Evolutionary conservation across 2,113 vertebrate genomes (phyloP), one percentile per base, ranked within the genome.

Genomic region (Garra rufa): DNA sequence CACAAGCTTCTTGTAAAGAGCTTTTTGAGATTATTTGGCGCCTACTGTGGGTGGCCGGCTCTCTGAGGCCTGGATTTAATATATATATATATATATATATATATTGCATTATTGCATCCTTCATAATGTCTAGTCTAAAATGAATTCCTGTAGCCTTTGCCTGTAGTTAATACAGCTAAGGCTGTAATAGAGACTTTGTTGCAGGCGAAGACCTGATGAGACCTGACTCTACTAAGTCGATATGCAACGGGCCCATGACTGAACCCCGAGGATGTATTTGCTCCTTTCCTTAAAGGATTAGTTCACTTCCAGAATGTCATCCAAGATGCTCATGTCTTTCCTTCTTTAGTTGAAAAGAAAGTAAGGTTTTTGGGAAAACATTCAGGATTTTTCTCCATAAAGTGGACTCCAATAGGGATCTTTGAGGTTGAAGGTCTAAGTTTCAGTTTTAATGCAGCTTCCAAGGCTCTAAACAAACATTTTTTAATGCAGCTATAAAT

Each of bases 1-100:
- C 61, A 61, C 75, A 84, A 77, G 21, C 77, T 88, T 48, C 77
- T 46, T 80, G 76, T 85, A 85, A 85, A 88, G 63, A 71, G 48
- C 76, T 87, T 70, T 85, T 55, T 71, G 61, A 82, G 65, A 63
- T 84, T 76, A 71, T 43, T 70, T 87, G 76, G 76, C 77, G 77
- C 78, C 63, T 63, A 10, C 71, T 28, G n/a, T 15, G 52, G 21
- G 3, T 17, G 67, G 26, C 76, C 50, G n/a, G 71, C 34, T 76
- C 41, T 76, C 76, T 41, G 38, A 69, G 44, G 69, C 13, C 10
- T 50, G 52, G 63, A 85, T 85, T 87, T 73, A 52, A 38, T 48
- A 67, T 71, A 86, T 70, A 30, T 57, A 78, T 55, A n/a, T n/a
- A n/a, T n/a, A n/a, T n/a, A 38, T 48, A 67, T 71, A 86, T 70